phyloP scores from a whole-genome alignment of 1,140 invertebrate genomes.

The Drosophila pandora region DNA sequence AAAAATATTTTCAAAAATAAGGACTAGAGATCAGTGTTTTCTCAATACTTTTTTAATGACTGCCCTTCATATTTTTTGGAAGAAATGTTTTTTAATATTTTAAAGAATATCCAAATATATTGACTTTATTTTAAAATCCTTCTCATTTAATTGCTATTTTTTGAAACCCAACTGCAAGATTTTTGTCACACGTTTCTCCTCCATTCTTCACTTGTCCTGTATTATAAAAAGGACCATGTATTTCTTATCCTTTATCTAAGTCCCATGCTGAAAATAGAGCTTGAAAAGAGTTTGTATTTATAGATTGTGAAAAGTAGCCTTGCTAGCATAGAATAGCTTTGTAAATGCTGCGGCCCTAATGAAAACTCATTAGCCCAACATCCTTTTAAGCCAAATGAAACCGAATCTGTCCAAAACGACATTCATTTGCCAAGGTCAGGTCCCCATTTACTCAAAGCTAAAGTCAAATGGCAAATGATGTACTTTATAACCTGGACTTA shows the following conservation, averaged over 20 bases:
- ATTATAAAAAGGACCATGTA: slow-evolving; percentile 12
- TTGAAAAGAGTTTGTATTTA: slow-evolving; percentile 8
- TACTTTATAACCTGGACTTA: slow-evolving; percentile 9
- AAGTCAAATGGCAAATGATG: slow-evolving; percentile 13
- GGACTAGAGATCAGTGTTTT: neutral
- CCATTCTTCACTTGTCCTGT: slow-evolving; percentile 54
- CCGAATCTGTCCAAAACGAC: neutral
- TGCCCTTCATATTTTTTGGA: no score
- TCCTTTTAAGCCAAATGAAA: slow-evolving; percentile 1
- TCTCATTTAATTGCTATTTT: neutral
- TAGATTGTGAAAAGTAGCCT: slow-evolving; percentile 1
- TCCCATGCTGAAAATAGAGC: slow-evolving; percentile 1
- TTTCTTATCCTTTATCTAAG: slow-evolving; percentile 1
- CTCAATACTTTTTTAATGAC: neutral
- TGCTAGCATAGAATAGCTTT: no score
- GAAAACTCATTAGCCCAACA: neutral
- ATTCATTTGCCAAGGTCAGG: neutral
- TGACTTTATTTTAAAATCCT: no score
- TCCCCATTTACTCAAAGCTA: neutral
- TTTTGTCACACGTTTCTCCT: slow-evolving; percentile 41
- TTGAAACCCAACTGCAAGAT: neutral
- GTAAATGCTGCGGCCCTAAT: neutral
- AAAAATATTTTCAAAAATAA: neutral
- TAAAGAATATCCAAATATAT: no score
- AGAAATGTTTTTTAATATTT: no score